phyloP scores from a whole-genome alignment of 2,797 vertebrate species.

The Acridotheres tristis region DNA sequence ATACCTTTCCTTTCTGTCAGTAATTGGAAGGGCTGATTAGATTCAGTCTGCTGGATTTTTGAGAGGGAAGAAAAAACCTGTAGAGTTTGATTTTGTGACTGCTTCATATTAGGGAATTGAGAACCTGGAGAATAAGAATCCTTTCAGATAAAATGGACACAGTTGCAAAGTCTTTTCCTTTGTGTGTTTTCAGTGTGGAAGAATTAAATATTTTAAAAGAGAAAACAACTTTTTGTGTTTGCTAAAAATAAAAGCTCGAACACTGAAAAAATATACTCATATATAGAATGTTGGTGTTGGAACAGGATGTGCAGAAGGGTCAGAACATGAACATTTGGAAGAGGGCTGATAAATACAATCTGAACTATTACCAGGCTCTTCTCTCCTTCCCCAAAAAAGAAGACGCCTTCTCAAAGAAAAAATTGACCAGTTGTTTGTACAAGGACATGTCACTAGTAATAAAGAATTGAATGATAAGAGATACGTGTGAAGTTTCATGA shows the following conservation, averaged over 20 bases:
- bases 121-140: not conserved
- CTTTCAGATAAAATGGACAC: not conserved
- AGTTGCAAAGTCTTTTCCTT: not conserved
- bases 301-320: not conserved
- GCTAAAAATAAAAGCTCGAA: not conserved
- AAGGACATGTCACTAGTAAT: not conserved
- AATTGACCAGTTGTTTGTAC: not conserved
- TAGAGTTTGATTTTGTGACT: not conserved
- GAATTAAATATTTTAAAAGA: not conserved
- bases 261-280: not conserved
- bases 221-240: not conserved
- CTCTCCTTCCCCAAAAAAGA: not conserved
- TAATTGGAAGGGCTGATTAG: not conserved
- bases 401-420: not conserved
- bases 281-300: fast-evolving
- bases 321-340: not conserved
- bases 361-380: not conserved
- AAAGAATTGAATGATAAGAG: not conserved
- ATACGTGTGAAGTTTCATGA: not conserved
- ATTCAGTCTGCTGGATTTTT: not conserved
- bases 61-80: not conserved
- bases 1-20: not conserved
- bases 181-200: not conserved
- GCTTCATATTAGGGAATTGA: not conserved
- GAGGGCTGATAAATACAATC: not conserved